Evolutionary conservation across 2,888 invertebrate genomes (phyloP).

Genomic region (Ophonus ardosiacus): DNA sequence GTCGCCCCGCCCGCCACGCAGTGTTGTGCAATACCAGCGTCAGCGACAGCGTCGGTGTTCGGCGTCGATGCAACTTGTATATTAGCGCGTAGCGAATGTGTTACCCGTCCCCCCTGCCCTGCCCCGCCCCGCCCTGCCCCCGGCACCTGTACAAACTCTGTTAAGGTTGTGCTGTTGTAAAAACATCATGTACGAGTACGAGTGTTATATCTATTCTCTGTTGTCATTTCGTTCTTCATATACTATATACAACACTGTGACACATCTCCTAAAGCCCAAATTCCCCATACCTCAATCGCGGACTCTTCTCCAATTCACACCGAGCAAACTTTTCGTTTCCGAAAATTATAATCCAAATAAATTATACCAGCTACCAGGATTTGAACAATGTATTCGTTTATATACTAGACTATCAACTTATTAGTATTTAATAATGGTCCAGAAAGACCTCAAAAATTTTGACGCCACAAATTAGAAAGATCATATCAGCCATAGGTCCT

Average conservation of each 20-base stretch:
- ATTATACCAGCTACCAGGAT: too few species aligned
- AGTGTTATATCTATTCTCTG: conserved; percentile 74
- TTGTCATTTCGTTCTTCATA: conserved; percentile 75
- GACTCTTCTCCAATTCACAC: conserved; percentile 70
- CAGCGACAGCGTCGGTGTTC: conserved; percentile 9
- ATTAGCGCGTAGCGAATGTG: conserved; percentile 76
- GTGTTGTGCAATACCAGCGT: conserved; percentile 49
- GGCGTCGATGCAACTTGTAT: conserved; percentile 38
- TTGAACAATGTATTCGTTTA: too few species aligned
- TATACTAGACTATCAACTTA: too few species aligned
- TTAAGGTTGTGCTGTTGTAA: conserved; percentile 77
- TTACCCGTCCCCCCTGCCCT: conserved; percentile 76
- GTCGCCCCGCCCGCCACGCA: conserved; percentile 13
- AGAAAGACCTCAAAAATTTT: too few species aligned
- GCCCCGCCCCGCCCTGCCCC: conserved; percentile 60
- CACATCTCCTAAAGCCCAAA: conserved; percentile 4
- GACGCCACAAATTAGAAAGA: too few species aligned
- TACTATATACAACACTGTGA: conserved; percentile 2
- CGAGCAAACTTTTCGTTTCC: conserved; percentile 65
- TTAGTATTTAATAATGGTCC: too few species aligned
- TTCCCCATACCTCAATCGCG: conserved; percentile 66
- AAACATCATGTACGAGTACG: conserved; percentile 70
- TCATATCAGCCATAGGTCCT: too few species aligned
- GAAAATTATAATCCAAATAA: not conserved
- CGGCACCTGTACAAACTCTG: conserved; percentile 69